phyloP scores from a whole-genome alignment of 2,888 invertebrate species.

The Eubasilissa splendida region DNA sequence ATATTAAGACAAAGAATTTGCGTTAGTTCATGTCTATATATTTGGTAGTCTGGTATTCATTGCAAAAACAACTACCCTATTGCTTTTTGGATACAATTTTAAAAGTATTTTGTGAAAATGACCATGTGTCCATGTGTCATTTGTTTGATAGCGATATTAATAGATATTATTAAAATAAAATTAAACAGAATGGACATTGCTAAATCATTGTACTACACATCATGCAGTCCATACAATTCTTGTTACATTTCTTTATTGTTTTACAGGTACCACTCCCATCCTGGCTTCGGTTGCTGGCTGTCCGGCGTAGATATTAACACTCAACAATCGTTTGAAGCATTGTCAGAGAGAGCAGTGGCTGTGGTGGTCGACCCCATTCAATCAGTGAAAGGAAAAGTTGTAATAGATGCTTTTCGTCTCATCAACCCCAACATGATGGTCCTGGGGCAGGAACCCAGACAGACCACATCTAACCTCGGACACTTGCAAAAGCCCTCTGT shows the following conservation, averaged over 20 bases:
- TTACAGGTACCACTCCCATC: constrained; percentile 95
- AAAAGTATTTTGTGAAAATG: no score
- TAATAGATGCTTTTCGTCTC: constrained; percentile 99
- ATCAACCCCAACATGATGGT: constrained; percentile 99
- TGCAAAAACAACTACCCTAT: no score
- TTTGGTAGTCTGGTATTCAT: no score
- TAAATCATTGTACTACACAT: no score
- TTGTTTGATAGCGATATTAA: no score
- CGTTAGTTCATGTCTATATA: no score
- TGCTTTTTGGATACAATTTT: no score
- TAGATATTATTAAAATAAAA: no score
- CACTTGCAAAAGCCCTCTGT: constrained; percentile 99
- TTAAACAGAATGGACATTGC: no score
- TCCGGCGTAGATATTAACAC: constrained; percentile 99
- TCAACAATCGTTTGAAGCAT: constrained; percentile 98
- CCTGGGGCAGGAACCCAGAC: constrained; percentile 97
- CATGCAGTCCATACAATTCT: no score
- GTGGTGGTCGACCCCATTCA: constrained; percentile 99
- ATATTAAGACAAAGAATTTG: no score
- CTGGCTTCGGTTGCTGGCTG: constrained; percentile 99
- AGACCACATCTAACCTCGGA: constrained; percentile 98
- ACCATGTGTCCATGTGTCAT: no score
- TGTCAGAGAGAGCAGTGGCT: constrained; percentile 98
- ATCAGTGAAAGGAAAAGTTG: constrained; percentile 99
- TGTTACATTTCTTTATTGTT: not conserved